Conservation (phyloP, 2,797 vertebrate species). For the Pangasius djambal region DNA sequence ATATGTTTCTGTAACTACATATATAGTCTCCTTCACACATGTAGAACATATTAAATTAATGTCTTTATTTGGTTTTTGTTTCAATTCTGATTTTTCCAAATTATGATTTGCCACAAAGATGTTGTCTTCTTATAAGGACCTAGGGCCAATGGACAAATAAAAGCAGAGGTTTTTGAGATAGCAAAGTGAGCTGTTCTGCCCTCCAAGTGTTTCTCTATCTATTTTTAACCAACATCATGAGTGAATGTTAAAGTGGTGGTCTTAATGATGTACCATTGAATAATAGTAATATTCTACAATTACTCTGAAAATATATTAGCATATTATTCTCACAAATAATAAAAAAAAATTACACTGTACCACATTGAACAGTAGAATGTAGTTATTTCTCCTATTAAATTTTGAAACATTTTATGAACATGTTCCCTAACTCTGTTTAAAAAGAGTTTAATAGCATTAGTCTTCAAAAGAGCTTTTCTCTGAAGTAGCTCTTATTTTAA, state of each 20-base stretch:
- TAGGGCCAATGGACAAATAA: constrained; percentile 59
- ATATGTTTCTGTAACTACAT: not conserved
- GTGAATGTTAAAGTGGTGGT: constrained; percentile 56
- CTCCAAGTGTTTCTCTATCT: constrained; percentile 74
- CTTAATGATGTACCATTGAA: not conserved
- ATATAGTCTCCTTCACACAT: not conserved
- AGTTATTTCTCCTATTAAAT: not conserved
- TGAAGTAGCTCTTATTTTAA: not conserved
- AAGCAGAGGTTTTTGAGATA: constrained; percentile 73
- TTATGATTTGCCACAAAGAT: not conserved
- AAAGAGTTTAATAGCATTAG: not conserved
- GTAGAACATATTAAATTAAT: not conserved
- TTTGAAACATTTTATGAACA: not conserved
- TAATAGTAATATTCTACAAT: not conserved
- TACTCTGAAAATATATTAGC: not conserved
- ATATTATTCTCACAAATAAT: not conserved
- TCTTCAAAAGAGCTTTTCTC: not conserved
- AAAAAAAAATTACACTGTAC: not conserved
- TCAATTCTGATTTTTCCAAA: not conserved
- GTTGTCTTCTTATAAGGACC: constrained; percentile 74
- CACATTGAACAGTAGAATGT: not conserved
- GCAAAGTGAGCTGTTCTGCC: constrained; percentile 70
- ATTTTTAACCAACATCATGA: constrained; percentile 83
- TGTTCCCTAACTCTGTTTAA: not conserved
- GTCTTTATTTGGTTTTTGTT: not conserved